Conservation (phyloP, 2,113 vertebrate species). For the Lepisosteus oculatus region DNA sequence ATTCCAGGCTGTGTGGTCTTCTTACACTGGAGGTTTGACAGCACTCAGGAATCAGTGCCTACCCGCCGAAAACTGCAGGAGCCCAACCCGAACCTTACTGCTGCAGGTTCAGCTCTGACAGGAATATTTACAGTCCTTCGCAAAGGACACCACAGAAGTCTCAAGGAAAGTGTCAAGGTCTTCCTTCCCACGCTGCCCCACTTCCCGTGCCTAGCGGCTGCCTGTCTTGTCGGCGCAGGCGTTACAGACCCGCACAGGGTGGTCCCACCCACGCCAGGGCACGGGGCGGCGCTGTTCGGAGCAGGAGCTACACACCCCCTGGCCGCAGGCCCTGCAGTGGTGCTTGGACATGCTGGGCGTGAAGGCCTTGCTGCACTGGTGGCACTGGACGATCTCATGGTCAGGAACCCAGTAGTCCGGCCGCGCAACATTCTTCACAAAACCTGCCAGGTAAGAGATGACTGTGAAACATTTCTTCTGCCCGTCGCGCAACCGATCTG, state of each 20-base stretch:
- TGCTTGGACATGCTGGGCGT: slow-evolving; percentile 66
- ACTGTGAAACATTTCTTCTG: too few relatives aligned
- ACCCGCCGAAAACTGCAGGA: too few relatives aligned
- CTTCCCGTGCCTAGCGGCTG: slow-evolving; percentile 42
- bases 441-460: slow-evolving; percentile 45
- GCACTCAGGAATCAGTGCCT: too few relatives aligned
- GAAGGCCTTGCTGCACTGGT: slow-evolving; percentile 63
- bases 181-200: too few relatives aligned
- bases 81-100: too few relatives aligned
- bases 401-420: slow-evolving; percentile 79
- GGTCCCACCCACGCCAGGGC: slow-evolving; percentile 75
- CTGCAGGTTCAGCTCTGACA: too few relatives aligned
- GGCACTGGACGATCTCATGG: slow-evolving; percentile 66
- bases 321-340: slow-evolving; percentile 73
- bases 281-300: slow-evolving; percentile 59
- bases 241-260: slow-evolving; percentile 73
- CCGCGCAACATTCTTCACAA: slow-evolving; percentile 70
- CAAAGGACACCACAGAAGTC: too few relatives aligned
- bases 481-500: too few relatives aligned
- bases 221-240: slow-evolving; percentile 51
- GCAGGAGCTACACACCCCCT: slow-evolving; percentile 68
- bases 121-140: too few relatives aligned
- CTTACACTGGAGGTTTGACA: too few relatives aligned
- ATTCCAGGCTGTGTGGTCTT: too few relatives aligned
- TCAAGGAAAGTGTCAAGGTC: too few relatives aligned